These are phyloP conservation scores for Zaprionus camerounensis DNA, from an alignment of 1,140 invertebrate species.

Conservation along the genomic window DNA sequence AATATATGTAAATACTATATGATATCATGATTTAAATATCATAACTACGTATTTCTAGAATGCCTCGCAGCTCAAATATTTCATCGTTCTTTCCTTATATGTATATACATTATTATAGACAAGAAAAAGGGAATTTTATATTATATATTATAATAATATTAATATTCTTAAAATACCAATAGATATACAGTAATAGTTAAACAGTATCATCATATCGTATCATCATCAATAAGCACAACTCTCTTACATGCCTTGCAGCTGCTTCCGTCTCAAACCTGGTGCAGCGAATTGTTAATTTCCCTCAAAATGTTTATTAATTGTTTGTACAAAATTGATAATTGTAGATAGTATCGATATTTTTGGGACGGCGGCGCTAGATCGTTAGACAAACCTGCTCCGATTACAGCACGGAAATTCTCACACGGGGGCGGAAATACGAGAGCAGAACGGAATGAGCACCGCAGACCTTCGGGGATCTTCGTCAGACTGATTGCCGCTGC, in stretches of 20 bases:
- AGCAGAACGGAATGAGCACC: slow-evolving; percentile 28
- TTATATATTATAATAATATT: not conserved
- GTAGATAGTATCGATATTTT: slow-evolving; percentile 30
- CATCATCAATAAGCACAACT: not conserved
- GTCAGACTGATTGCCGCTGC: slow-evolving; percentile 81
- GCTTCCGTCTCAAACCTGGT: slow-evolving; percentile 44
- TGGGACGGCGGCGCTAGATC: slow-evolving; percentile 28
- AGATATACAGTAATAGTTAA: too few relatives aligned
- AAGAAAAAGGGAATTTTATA: not conserved
- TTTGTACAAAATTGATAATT: slow-evolving; percentile 74
- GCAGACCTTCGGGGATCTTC: slow-evolving; percentile 35
- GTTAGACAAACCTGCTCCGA: slow-evolving; percentile 65
- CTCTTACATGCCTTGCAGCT: slow-evolving; percentile 45
- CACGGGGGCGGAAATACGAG: slow-evolving; percentile 73
- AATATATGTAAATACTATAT: too few relatives aligned
- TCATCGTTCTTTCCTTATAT: too few relatives aligned
- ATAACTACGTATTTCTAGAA: too few relatives aligned
- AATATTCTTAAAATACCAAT: not conserved
- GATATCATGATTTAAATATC: too few relatives aligned
- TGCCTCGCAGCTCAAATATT: too few relatives aligned
- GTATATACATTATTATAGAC: too few relatives aligned
- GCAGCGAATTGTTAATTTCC: slow-evolving; percentile 53
- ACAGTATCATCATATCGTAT: not conserved
- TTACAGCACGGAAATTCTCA: slow-evolving; percentile 75
- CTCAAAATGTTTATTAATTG: slow-evolving; percentile 76